phyloP scores from a whole-genome alignment of 2,888 invertebrate genomes.

The Galeopsomyia nigrocyanea region DNA sequence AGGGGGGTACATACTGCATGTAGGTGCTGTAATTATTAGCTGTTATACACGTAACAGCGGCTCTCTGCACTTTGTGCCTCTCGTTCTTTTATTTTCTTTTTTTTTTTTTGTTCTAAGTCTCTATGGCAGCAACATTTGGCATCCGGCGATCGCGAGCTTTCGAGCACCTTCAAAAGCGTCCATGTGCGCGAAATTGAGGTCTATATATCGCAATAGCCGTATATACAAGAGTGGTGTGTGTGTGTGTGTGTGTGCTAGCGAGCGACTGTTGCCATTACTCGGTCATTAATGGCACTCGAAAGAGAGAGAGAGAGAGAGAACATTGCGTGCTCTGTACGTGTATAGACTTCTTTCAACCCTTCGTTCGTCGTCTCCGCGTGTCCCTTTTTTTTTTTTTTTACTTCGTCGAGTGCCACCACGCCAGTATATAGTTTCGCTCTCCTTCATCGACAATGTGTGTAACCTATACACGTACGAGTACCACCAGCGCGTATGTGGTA shows the following conservation, averaged over 20 bases:
- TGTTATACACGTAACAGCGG: constrained; percentile 56
- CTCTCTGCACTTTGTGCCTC: constrained; percentile 41
- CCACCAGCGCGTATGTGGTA: constrained; percentile 1
- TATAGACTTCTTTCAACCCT: constrained; percentile 37
- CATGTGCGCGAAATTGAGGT: constrained; percentile 41
- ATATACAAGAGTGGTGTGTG: neutral
- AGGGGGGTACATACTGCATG: too few relatives aligned
- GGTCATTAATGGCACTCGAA: constrained; percentile 59
- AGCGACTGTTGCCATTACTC: constrained; percentile 57
- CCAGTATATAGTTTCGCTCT: neutral
- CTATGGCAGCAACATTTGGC: constrained; percentile 61
- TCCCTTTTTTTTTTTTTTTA: constrained; percentile 19
- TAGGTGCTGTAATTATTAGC: constrained; percentile 64
- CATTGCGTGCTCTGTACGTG: constrained; percentile 23
- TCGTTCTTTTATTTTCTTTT: constrained; percentile 55
- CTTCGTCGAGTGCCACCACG: constrained; percentile 26
- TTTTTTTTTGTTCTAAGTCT: constrained; percentile 38
- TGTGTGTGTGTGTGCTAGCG: neutral
- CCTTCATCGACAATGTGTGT: constrained; percentile 16
- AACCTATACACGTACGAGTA: neutral
- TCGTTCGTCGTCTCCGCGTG: constrained; percentile 39
- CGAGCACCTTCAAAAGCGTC: constrained; percentile 34
- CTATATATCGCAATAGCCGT: constrained; percentile 5
- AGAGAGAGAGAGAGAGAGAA: neutral
- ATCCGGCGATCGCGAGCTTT: constrained; percentile 49